Evolutionary conservation across 2,888 invertebrate genomes (phyloP).

Genomic region (Pandemis cinnamomeana): DNA sequence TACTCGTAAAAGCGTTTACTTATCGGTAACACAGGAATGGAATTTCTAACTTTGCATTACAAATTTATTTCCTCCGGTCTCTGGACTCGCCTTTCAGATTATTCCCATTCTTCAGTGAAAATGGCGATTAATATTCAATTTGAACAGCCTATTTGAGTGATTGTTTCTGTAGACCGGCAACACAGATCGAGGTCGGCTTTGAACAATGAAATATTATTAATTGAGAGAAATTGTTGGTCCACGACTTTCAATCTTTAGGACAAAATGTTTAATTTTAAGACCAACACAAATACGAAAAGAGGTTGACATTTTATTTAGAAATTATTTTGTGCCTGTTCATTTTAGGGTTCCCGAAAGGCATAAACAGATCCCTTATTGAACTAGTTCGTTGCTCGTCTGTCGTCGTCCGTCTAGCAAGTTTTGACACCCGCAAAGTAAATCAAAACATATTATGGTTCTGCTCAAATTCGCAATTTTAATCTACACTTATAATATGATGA

Average conservation of each 20-base stretch:
- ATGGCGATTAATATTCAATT: conserved; percentile 83
- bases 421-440: no score
- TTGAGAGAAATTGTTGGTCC: conserved; percentile 65
- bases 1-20: conserved; percentile 74
- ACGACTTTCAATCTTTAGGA: conserved; percentile 63
- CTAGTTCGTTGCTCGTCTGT: no score
- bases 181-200: conserved; percentile 66
- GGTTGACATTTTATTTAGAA: not conserved
- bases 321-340: no score
- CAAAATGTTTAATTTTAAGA: conserved; percentile 67
- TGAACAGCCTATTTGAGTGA: conserved; percentile 81
- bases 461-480: no score
- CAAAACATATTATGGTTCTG: no score
- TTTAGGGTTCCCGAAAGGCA: no score
- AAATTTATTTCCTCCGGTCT: conserved; percentile 79
- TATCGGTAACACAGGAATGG: conserved; percentile 79
- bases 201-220: conserved; percentile 71
- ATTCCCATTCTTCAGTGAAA: conserved; percentile 80
- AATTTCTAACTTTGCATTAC: conserved; percentile 84
- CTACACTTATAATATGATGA: no score
- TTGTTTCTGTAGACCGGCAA: conserved; percentile 71
- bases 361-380: no score
- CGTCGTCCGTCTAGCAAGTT: no score
- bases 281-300: conserved; percentile 58
- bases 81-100: conserved; percentile 73